Base-by-base conservation (phyloP, 2,797 vertebrate species). In the Sphenopsis melanotis region DNA sequence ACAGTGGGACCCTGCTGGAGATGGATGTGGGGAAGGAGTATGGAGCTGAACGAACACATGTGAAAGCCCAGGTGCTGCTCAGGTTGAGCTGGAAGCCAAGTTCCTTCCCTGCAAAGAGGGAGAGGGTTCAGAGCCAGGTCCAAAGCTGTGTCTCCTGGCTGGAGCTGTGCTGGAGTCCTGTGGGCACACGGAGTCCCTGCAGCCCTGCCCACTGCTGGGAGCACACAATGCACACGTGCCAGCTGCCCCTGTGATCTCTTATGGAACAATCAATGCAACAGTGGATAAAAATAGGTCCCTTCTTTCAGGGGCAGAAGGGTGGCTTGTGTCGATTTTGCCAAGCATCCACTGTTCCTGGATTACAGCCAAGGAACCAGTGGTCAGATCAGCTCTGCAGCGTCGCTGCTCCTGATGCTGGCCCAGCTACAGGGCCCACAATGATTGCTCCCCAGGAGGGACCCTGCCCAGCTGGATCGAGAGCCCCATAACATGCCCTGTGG, bases 211-310 rank as follows among this genome's bases (percentile, higher is more conserved):
- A 0, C 77, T 81, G 91, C 76, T 70, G 63, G 63, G 32, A 82
- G 85, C 36, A 90, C 57, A 69, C 84, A 36, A 6, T 12, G 61
- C 49, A 80, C 20, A 2, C 19, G 6, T 0, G 0, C 23, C 0
- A 1, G 68, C 92, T 68, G 82, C 50, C 79, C 81, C 61, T 72
- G 78, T 27, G 44, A 71, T 92, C 87, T 56, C 87, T 53, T 21
- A 86, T 10, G 76, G 94, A 96, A 96, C 84, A 97, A 96, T 95
- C 94, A 90, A 66, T 93, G 87, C 89, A 89, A 75, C 76, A 91
- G 84, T 63, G 80, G 94, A 90, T 66, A 94, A 95, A 96, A 96
- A 97, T 94, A 96, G 87, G 74, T 59, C 69, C 84, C 46, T 65
- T 81, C 79, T 91, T 95, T 94, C 89, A 86, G 82, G 55, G 95